These are phyloP conservation scores for Phasianus colchicus DNA, from an alignment of 2,113 vertebrate species.

Conservation along the genomic window DNA sequence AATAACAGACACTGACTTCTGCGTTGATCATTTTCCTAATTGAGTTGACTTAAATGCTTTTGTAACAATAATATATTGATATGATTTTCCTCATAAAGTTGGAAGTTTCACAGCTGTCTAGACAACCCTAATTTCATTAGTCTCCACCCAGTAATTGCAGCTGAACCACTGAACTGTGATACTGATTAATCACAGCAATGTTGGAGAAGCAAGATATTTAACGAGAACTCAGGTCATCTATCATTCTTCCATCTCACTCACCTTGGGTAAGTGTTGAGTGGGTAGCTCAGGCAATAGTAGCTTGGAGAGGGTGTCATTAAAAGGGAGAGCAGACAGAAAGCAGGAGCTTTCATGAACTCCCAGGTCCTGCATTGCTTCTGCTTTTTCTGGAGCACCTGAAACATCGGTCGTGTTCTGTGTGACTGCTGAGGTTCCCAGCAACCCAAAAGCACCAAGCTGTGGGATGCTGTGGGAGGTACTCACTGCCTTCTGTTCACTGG, in stretches of 20 bases:
- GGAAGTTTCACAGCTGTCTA: conserved; percentile 18
- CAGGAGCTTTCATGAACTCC: not conserved
- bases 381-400: not conserved
- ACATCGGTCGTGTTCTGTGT: not conserved
- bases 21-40: not conserved
- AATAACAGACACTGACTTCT: not conserved
- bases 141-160: conserved; percentile 21
- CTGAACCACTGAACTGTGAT: conserved; percentile 29
- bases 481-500: not conserved
- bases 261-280: not conserved
- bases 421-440: not conserved
- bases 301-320: not conserved
- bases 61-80: conserved; percentile 7
- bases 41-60: not conserved
- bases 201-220: conserved; percentile 1
- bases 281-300: not conserved
- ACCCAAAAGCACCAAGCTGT: not conserved
- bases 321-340: not conserved
- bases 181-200: conserved; percentile 41
- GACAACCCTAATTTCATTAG: conserved; percentile 5
- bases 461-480: rapidly evolving
- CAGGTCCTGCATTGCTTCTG: not conserved
- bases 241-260: conserved; percentile 30
- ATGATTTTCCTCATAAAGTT: conserved; percentile 38
- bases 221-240: not conserved